Base-by-base conservation (phyloP, 2,888 invertebrate genomes). In the Malthinus seriepunctatus region DNA sequence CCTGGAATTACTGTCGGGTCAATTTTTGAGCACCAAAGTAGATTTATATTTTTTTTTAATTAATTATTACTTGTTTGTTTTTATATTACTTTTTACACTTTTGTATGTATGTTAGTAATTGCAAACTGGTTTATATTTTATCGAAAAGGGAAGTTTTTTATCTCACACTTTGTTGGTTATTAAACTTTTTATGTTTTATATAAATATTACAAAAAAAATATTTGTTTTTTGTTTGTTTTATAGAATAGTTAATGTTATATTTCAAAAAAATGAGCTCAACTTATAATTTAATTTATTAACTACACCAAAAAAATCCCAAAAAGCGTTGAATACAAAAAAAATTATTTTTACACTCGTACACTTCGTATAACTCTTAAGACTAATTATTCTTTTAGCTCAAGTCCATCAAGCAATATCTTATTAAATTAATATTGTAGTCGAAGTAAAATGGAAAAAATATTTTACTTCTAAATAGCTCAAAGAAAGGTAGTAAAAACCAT, bases 121-220 rank as follows among this genome's bases (percentile, higher is more conserved):
- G 73, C 73, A 72, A 76, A 76, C 73, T 75, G 75, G 76, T 76
- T 77, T 70, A 62, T 67, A 67, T 64, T 65, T 63, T 54, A 53
- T 64, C 58, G 63, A 63, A n/a, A 69, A 69, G 73, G 72, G 75
- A 76, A 75, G 76, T 78, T 78, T 76, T 74, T 77, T 73, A 67
- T 78, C 73, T 71, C 66, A 66, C 76, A 77, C 78, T 79, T 79
- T 79, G 79, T 79, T 78, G 77, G 76, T 78, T 72, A 76, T 78
- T 76, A 78, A 75, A 78, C 78, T 78, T 78, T 78, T 78, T 78
- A 78, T 78, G 78, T 78, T 79, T 78, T 79, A 78, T 78, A 78
- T 77, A 78, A 78, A 78, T 78, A 78, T 76, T 57, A 57, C 57
- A 60, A 71, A 72, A 69, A 78, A 70, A 77, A 77, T 78, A 77